Evolutionary conservation across 2,797 vertebrate species (phyloP), one percentile per base, ranked within the genome.

Genomic region (Parauchenoglanis ngamensis): DNA sequence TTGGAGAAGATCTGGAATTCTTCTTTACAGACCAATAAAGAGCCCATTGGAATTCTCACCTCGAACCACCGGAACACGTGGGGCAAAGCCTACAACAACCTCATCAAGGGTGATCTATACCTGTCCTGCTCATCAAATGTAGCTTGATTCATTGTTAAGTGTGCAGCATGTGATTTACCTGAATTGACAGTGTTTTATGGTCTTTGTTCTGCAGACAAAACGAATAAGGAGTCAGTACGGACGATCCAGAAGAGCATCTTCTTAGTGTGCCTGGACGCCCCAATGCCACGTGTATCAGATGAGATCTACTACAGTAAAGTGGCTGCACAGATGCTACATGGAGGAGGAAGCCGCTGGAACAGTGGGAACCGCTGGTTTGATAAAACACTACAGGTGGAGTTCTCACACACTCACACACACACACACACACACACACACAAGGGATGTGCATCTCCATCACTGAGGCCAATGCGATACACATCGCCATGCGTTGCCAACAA

Each of bases 1-100:
- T 91, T 99, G 92, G 98, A 99, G 92, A 99, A 99, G 95, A 98
- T 99, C 93, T 99, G 98, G 98, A 99, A 98, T 90, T 97, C 97
- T 0, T 99, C 98, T 1, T 94, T 99, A 88, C 98, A 99, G 92
- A 96, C 97, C 28, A 99, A 99, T 94, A 99, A 99, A 92, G 98
- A 99, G 91, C 98, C 98, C 0, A 93, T 99, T 68, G 98, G 98
- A 68, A 98, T 99, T 91, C 95, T 99, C 54, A 99, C 98, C 23
- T 98, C 97, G 28, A 98, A 99, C 94, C 98, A 99, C 92, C 96
- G 98, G 65, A 99, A 99, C 95, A 98, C 96, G 85, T 99, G 98
- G 98, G 98, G 97, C 85, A 98, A 98, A 92, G 98, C 98, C 31
- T 99, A 99, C 91, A 98, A 94, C 94, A 98, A 96, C 88, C 97